phyloP scores from a whole-genome alignment of 2,113 vertebrate species.

The Crotophaga sulcirostris region DNA sequence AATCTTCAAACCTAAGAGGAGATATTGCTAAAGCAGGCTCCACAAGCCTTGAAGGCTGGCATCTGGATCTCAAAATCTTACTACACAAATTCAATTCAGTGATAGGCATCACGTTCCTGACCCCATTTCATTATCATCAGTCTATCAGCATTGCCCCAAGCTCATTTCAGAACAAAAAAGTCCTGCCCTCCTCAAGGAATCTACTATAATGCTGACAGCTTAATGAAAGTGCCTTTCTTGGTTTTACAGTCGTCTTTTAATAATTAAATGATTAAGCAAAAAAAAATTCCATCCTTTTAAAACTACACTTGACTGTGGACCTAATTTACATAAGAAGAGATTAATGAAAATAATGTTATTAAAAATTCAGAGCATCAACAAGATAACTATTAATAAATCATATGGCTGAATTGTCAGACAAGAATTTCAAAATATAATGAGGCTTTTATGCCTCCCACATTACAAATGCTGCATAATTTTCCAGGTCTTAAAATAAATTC shows the following conservation, averaged over 20 bases:
- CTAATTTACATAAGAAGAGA: slow-evolving; percentile 73
- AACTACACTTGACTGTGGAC: slow-evolving; percentile 67
- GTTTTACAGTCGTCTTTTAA: slow-evolving; percentile 68
- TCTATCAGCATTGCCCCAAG: slow-evolving; percentile 61
- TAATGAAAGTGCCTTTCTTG: slow-evolving; percentile 67
- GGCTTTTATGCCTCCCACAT: slow-evolving; percentile 68
- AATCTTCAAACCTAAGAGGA: not conserved
- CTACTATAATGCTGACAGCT: slow-evolving; percentile 67
- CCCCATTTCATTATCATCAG: slow-evolving; percentile 60
- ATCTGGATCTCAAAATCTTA: slow-evolving; percentile 33
- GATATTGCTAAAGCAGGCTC: not conserved
- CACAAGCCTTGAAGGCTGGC: not conserved
- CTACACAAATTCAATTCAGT: slow-evolving; percentile 1
- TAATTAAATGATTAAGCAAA: slow-evolving; percentile 70
- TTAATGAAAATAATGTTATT: slow-evolving; percentile 76
- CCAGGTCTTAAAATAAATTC: slow-evolving; percentile 57
- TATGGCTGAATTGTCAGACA: slow-evolving; percentile 74
- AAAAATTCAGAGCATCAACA: slow-evolving; percentile 76
- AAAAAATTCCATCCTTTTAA: slow-evolving; percentile 66
- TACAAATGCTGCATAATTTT: slow-evolving; percentile 67
- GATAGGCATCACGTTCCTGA: slow-evolving; percentile 43
- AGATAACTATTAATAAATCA: slow-evolving; percentile 77
- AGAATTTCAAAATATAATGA: slow-evolving; percentile 74
- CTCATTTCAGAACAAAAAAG: slow-evolving; percentile 65
- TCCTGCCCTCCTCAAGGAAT: slow-evolving; percentile 64